Conservation (phyloP, 2,888 invertebrate species). For the Volucella bombylans region DNA sequence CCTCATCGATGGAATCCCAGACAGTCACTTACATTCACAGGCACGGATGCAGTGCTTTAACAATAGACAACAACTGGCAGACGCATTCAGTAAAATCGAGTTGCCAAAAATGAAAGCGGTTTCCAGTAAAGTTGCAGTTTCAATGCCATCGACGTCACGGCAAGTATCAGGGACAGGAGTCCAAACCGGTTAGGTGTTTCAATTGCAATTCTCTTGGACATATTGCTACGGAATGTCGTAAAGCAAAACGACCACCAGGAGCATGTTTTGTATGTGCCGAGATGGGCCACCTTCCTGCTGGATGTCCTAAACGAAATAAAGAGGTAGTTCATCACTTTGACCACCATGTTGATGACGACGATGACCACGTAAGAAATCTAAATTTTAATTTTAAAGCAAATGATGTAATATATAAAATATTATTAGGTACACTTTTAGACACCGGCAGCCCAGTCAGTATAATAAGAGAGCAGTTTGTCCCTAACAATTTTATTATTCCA, state of each 20-base stretch:
- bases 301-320: slow-evolving; percentile 17
- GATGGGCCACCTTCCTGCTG: slow-evolving; percentile 26
- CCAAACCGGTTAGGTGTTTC: slow-evolving; percentile 22
- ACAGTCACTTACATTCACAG: slow-evolving; percentile 16
- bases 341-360: not conserved
- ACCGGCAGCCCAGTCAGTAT: slow-evolving; percentile 44
- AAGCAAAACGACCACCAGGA: slow-evolving; percentile 18
- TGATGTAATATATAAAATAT: slow-evolving; percentile 23
- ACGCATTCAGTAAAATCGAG: slow-evolving; percentile 26
- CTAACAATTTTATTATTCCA: slow-evolving; percentile 4
- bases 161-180: slow-evolving; percentile 3
- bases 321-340: slow-evolving; percentile 5
- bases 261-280: slow-evolving; percentile 35
- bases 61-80: slow-evolving; percentile 15
- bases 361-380: slow-evolving; percentile 35
- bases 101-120: slow-evolving; percentile 12
- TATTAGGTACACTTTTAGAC: slow-evolving; percentile 30
- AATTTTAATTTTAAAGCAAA: slow-evolving; percentile 29
- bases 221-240: slow-evolving; percentile 23
- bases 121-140: slow-evolving; percentile 8
- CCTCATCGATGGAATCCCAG: slow-evolving; percentile 36
- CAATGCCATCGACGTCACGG: slow-evolving; percentile 9
- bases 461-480: slow-evolving; percentile 12
- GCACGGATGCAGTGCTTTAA: slow-evolving; percentile 26
- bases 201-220: slow-evolving; percentile 44